Base-by-base conservation (phyloP, 2,888 invertebrate genomes). In the Pammene fasciana region DNA sequence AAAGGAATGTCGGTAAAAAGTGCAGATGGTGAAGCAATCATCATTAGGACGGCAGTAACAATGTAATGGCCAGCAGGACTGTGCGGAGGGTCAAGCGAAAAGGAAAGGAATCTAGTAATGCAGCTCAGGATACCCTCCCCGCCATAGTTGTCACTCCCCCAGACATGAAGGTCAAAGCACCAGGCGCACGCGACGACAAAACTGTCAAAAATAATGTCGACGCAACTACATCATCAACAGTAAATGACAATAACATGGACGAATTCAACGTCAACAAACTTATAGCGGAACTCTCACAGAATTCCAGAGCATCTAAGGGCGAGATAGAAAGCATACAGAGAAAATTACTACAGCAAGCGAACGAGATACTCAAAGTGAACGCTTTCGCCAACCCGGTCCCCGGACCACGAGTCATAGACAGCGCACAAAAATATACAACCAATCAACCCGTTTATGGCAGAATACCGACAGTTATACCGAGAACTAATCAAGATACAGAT, bases 31-130 rank as follows among this genome's bases (percentile, higher is more conserved):
- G 72, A 79, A 76, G 81, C 80, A 83, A 90, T 90, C 86, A 90
- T 77, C 80, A 82, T 82, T 82, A 83, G 75, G 68, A 67, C 72
- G 72, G 67, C 65, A 46, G 76, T 82, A 92, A 94, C 88, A 93
- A 94, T 94, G 94, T 94, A 86, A 95, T 95, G 95, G 95, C 93
- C 79, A 92, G 93, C 82, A 94, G 94, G 81, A 95, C 95, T 76
- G 95, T 96, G 79, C 94, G 95, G 79, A 95, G 95, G 93, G 94
- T 96, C 76, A 96, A 95, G 88, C 94, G 95, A 80, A 95, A 94
- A 89, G 75, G 72, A 41, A 89, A 87, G 76, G 89, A 89, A 74
- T 74, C 78, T 75, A 76, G 75, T 71, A 78, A 75, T 62, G 76
- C 75, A 60, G 61, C 67, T 18, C 79, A 79, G 72, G 86, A 83